Percentiles rank a stretch among this genome's conserved stretches.
These are phyloP conservation scores for Phortica okadai DNA, from an alignment of 2,888 invertebrate species.

Conservation along the genomic window DNA sequence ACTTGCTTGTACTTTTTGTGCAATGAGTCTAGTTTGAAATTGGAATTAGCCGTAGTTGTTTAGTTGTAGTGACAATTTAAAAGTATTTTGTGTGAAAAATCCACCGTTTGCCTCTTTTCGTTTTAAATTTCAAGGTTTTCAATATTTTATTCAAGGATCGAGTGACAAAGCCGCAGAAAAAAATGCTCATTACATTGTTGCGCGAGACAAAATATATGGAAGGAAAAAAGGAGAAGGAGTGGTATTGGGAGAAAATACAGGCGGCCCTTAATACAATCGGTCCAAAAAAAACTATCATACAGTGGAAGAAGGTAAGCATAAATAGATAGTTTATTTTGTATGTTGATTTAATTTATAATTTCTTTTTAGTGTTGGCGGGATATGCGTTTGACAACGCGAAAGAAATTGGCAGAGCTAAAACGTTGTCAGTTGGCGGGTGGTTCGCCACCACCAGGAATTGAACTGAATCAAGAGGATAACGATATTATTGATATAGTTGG, in stretches of 20 bases:
- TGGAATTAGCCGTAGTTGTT: background rate
- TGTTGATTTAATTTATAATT: background rate
- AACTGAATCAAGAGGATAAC: slow-evolving; percentile 74
- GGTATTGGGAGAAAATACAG: slow-evolving; percentile 76
- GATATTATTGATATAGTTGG: slow-evolving; percentile 75
- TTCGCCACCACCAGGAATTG: slow-evolving; percentile 74
- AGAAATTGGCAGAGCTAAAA: slow-evolving; percentile 74
- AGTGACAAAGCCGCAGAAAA: slow-evolving; percentile 75
- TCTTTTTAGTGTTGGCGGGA: slow-evolving; percentile 74
- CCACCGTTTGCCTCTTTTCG: slow-evolving; percentile 56
- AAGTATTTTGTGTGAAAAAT: slow-evolving; percentile 60
- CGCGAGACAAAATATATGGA: slow-evolving; percentile 76
- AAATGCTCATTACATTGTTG: slow-evolving; percentile 74
- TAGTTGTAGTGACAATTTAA: slow-evolving; percentile 28
- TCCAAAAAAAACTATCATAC: slow-evolving; percentile 74
- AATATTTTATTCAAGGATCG: slow-evolving; percentile 73
- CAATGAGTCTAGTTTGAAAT: background rate
- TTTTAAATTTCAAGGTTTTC: slow-evolving; percentile 63
- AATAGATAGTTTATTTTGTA: rapidly evolving
- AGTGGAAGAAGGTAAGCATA: slow-evolving; percentile 72
- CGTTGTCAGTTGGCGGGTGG: slow-evolving; percentile 74
- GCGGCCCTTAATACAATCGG: slow-evolving; percentile 74
- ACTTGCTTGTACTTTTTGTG: background rate
- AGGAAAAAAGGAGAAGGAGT: slow-evolving; percentile 75
- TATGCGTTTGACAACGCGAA: slow-evolving; percentile 74